phyloP scores from a whole-genome alignment of 2,113 vertebrate species.

The Hydrolagus affinis region DNA sequence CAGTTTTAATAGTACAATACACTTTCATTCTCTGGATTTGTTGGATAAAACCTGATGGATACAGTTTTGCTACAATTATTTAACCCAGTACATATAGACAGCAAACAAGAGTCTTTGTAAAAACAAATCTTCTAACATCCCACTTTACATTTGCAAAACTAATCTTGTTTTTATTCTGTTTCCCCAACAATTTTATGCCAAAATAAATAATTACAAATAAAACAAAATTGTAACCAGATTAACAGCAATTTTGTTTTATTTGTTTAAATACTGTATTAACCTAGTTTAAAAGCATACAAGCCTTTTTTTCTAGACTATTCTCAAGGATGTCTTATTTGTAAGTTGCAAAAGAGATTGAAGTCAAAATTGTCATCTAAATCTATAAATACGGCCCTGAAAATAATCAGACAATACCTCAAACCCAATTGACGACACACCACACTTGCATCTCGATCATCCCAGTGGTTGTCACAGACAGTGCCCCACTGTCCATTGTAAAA shows the following conservation, averaged over 20 bases:
- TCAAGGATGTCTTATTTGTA: background rate
- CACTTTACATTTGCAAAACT: too few species aligned
- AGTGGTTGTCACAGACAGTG: conserved; percentile 69
- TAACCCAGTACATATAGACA: background rate
- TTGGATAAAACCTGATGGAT: background rate
- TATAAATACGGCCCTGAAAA: too few species aligned
- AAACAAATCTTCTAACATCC: too few species aligned
- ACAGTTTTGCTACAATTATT: background rate
- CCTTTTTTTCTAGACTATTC: too few species aligned
- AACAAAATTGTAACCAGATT: background rate
- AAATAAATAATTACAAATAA: background rate
- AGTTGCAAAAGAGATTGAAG: background rate
- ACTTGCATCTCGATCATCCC: conserved; percentile 75
- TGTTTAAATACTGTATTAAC: background rate
- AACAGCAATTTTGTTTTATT: background rate
- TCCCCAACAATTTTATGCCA: too few species aligned
- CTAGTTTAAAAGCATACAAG: too few species aligned
- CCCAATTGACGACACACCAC: conserved; percentile 81
- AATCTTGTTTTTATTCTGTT: too few species aligned
- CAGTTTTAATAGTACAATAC: background rate
- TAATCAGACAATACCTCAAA: conserved; percentile 52
- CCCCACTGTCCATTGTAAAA: conserved; percentile 77
- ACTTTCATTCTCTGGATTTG: background rate
- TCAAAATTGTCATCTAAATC: background rate
- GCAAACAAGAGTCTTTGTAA: too few species aligned